phyloP scores from a whole-genome alignment of 2,113 vertebrate species.

The Chionomys nivalis region DNA sequence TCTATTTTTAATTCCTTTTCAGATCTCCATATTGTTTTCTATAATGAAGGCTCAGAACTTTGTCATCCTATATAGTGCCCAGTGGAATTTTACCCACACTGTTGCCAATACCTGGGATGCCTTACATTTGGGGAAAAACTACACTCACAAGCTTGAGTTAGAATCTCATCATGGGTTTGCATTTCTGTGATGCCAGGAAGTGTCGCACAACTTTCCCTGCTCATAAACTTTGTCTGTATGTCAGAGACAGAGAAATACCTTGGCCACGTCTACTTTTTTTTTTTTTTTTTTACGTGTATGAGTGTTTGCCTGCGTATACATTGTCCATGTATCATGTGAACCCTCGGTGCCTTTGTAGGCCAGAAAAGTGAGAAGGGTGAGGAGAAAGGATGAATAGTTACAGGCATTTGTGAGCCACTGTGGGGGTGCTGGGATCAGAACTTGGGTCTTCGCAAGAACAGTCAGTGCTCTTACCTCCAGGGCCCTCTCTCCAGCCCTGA shows the following conservation, averaged over 20 bases:
- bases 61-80: too few species aligned
- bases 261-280: not conserved
- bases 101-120: rapidly evolving
- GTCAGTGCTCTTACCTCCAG: not conserved
- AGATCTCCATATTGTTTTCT: not conserved
- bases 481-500: not conserved
- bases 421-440: not conserved
- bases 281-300: not conserved
- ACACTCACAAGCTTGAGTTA: too few species aligned
- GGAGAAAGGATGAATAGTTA: not conserved
- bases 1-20: not conserved
- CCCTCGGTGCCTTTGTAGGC: too few species aligned
- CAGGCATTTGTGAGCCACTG: not conserved
- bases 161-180: not conserved
- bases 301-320: not conserved
- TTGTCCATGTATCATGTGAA: not conserved
- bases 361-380: not conserved
- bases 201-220: too few species aligned
- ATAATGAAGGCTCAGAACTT: too few species aligned
- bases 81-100: not conserved
- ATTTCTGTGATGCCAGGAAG: not conserved
- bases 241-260: not conserved
- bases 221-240: too few species aligned
- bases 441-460: not conserved
- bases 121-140: not conserved